Evolutionary conservation across 2,113 vertebrate species (phyloP).

Genomic region (Platichthys stellatus): DNA sequence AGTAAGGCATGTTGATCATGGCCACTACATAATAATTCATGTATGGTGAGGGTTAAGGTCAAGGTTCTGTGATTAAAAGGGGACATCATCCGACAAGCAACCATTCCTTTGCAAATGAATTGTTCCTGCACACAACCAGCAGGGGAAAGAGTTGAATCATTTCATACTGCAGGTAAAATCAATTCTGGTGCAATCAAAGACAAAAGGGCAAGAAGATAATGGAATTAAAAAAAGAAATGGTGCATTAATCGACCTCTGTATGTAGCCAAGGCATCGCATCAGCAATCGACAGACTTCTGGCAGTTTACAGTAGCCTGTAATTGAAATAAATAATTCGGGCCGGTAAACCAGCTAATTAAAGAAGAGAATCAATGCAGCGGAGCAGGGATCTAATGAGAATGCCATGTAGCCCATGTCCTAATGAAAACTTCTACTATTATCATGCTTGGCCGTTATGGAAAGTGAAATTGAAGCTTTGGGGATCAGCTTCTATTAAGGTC

Average conservation of each 20-base stretch:
- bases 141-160: not conserved
- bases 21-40: too few relatives aligned
- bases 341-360: conserved; percentile 42
- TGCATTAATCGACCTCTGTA: conserved; percentile 35
- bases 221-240: conserved; percentile 33
- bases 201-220: conserved; percentile 39
- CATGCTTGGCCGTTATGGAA: conserved; percentile 17
- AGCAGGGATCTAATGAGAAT: conserved; percentile 40
- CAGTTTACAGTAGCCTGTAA: conserved; percentile 25
- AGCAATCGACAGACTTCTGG: conserved; percentile 41
- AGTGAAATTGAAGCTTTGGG: conserved; percentile 7
- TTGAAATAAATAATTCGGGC: conserved; percentile 45
- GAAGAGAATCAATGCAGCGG: conserved; percentile 29
- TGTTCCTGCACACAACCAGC: conserved; percentile 5
- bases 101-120: not conserved
- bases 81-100: not conserved
- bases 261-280: conserved; percentile 27
- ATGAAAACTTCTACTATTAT: conserved; percentile 29
- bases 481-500: conserved; percentile 6
- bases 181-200: conserved; percentile 15
- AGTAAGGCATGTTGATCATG: too few relatives aligned
- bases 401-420: conserved; percentile 15
- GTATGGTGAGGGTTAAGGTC: not conserved
- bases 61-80: too few relatives aligned
- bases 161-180: conserved; percentile 19